phyloP scores from a whole-genome alignment of 2,113 vertebrate genomes.

The Tauraco erythrolophus region DNA sequence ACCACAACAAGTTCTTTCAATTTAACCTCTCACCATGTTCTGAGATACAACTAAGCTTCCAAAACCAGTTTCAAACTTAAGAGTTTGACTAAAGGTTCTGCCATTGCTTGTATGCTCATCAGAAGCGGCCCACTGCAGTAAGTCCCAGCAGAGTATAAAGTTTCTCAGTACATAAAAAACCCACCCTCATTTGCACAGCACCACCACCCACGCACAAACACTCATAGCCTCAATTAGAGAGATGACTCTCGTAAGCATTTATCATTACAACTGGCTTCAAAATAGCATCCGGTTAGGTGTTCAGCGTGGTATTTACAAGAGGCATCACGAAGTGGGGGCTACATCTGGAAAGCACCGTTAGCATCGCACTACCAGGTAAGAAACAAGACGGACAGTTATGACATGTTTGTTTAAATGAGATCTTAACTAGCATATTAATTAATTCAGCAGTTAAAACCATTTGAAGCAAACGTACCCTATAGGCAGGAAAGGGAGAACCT shows the following conservation, averaged over 20 bases:
- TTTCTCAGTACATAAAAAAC: background rate
- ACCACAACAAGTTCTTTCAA: background rate
- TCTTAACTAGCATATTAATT: background rate
- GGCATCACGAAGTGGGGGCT: background rate
- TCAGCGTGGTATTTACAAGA: rapidly evolving
- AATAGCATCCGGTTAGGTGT: background rate
- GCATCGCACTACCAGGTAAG: background rate
- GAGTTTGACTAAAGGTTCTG: background rate
- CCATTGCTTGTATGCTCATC: background rate
- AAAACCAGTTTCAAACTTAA: background rate
- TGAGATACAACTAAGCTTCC: background rate
- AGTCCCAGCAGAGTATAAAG: background rate
- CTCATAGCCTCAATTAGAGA: background rate
- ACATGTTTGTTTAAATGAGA: background rate
- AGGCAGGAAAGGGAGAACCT: background rate
- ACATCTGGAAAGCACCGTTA: background rate
- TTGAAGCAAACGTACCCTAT: background rate
- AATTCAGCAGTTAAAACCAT: background rate
- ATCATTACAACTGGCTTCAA: background rate
- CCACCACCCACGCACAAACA: background rate
- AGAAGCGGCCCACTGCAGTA: background rate
- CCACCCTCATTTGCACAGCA: background rate
- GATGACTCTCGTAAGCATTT: background rate
- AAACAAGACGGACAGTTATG: background rate
- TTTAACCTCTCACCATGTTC: background rate